A percentile compares a stretch with the other conserved stretches of the same genome.
Evolutionary conservation across 2,888 invertebrate genomes (phyloP).

Genomic region (Drosophila paracracens): DNA sequence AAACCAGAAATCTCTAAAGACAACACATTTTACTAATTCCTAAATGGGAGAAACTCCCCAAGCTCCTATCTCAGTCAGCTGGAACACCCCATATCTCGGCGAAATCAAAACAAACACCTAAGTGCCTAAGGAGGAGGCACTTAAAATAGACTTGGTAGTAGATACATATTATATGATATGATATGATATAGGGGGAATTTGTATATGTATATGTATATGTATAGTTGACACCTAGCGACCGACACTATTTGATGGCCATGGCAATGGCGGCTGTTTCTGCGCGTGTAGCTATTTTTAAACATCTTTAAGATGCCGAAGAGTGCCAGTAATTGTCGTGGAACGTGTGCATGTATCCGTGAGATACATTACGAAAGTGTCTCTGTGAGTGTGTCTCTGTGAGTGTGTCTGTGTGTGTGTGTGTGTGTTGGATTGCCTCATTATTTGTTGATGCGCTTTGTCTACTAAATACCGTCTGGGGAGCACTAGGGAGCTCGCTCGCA

Average conservation of each 20-base stretch:
- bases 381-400: constrained; percentile 5
- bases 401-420: background rate
- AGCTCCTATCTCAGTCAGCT: constrained; percentile 24
- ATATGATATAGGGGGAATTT: constrained; percentile 9
- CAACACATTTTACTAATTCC: constrained; percentile 9
- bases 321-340: constrained; percentile 43
- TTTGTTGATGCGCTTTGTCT: constrained; percentile 55
- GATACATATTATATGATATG: constrained; percentile 1
- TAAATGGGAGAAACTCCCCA: constrained; percentile 5
- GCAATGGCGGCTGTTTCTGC: constrained; percentile 36
- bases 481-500: constrained; percentile 20
- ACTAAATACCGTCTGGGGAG: constrained; percentile 65
- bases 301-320: constrained; percentile 34
- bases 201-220: background rate
- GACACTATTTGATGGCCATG: constrained; percentile 62
- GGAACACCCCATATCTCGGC: constrained; percentile 39
- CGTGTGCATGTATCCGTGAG: constrained; percentile 43
- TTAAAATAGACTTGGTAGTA: constrained; percentile 45
- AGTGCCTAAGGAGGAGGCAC: constrained; percentile 15
- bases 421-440: constrained; percentile 47
- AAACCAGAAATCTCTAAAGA: constrained; percentile 16
- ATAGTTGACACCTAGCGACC: constrained; percentile 48
- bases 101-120: constrained; percentile 43
- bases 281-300: constrained; percentile 33
- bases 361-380: constrained; percentile 39